Conservation (phyloP, 2,113 vertebrate genomes). For the Corythaeola cristata region DNA sequence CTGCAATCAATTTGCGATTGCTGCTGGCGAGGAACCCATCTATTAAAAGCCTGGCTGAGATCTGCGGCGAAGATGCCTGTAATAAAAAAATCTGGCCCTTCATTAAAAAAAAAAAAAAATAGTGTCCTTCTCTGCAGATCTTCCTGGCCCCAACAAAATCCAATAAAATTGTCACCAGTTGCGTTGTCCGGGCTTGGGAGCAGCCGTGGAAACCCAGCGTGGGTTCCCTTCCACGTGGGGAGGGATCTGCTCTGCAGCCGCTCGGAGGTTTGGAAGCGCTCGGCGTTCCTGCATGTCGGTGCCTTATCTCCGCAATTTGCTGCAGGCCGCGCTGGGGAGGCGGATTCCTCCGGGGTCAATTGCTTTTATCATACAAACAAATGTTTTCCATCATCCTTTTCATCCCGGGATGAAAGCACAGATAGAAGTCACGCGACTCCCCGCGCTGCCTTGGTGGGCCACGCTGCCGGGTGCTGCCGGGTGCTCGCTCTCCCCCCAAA, state of each 20-base stretch:
- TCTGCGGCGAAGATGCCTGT: background rate
- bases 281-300: background rate
- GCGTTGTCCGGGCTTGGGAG: rapidly evolving
- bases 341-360: background rate
- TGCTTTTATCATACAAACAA: slow-evolving; percentile 33
- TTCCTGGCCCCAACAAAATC: background rate
- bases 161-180: background rate
- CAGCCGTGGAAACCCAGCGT: background rate
- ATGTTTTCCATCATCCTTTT: slow-evolving; percentile 38
- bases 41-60: slow-evolving; percentile 32
- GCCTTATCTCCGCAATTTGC: background rate
- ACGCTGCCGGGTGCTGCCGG: rapidly evolving
- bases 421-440: background rate
- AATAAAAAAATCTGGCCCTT: slow-evolving; percentile 3
- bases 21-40: slow-evolving; percentile 46
- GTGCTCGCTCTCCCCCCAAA: rapidly evolving
- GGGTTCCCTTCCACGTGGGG: background rate
- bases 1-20: slow-evolving; percentile 56
- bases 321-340: background rate
- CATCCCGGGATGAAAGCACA: background rate
- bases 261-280: background rate
- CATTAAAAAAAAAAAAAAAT: background rate
- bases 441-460: background rate
- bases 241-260: background rate
- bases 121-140: background rate